Conservation (phyloP, 2,888 invertebrate genomes). For the Conus canariensis region DNA sequence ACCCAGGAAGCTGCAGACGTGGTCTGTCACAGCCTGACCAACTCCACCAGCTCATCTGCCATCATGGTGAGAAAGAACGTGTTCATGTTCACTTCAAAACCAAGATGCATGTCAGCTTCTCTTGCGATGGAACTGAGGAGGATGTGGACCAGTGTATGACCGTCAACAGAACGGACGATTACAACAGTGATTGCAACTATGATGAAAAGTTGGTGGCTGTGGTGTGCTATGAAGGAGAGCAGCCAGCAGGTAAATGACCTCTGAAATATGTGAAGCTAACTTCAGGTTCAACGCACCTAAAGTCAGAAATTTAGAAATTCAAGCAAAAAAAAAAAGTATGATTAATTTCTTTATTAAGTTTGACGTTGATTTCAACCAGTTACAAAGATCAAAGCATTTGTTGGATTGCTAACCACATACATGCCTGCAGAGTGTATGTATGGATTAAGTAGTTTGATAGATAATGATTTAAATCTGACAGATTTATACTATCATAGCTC, state of each 20-base stretch:
- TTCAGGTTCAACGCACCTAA: no score
- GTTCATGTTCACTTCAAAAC: neutral
- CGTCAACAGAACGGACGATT: neutral
- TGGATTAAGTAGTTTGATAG: no score
- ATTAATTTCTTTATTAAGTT: no score
- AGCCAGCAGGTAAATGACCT: neutral
- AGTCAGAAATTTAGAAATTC: no score
- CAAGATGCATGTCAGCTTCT: neutral
- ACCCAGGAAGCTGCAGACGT: constrained; percentile 22
- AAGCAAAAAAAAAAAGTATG: no score
- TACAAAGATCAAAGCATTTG: no score
- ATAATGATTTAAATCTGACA: no score
- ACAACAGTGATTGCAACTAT: neutral
- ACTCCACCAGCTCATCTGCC: neutral
- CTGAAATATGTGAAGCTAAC: neutral
- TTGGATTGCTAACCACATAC: no score
- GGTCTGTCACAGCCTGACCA: constrained; percentile 9
- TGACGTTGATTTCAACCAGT: no score
- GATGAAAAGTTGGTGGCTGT: neutral
- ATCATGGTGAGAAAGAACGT: neutral
- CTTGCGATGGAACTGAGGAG: constrained; percentile 18
- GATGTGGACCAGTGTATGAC: constrained; percentile 3
- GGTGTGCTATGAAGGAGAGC: constrained; percentile 14
- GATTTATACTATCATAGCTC: no score
- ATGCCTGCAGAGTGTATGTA: no score